These are phyloP conservation scores for Zoanthus sansibaricus DNA, from an alignment of 92 coral and sea anemone species.

Conservation along the genomic window DNA sequence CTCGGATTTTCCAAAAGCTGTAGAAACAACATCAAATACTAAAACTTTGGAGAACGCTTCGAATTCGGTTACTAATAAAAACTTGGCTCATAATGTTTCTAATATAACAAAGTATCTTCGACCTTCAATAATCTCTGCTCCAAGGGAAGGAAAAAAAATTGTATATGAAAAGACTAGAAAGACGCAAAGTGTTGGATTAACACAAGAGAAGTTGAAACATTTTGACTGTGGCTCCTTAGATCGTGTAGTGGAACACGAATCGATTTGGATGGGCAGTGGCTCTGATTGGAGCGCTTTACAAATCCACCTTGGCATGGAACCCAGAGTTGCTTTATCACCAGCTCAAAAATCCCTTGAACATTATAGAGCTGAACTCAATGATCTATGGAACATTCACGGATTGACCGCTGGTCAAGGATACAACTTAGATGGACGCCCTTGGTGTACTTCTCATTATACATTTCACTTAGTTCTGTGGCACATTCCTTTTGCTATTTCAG, in stretches of 20 bases:
- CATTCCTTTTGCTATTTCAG: constrained; percentile 84
- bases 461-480: constrained; percentile 92
- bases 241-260: constrained; percentile 46
- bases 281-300: constrained; percentile 83
- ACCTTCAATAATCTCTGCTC: neutral
- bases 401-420: constrained; percentile 89
- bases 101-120: neutral
- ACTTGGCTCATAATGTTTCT: neutral
- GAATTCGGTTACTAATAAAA: neutral
- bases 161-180: neutral
- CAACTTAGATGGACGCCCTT: constrained; percentile 87
- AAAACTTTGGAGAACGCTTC: neutral
- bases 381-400: constrained; percentile 90
- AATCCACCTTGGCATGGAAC: constrained; percentile 77
- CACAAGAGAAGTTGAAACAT: constrained; percentile 59
- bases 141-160: neutral
- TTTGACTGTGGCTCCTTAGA: constrained; percentile 58
- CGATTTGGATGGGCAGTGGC: constrained; percentile 91
- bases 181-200: constrained; percentile 15
- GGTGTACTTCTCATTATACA: constrained; percentile 92
- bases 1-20: neutral
- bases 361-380: constrained; percentile 77
- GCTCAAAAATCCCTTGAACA: constrained; percentile 81
- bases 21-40: neutral
- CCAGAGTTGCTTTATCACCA: constrained; percentile 63